These are phyloP conservation scores for Sigmodon hispidus DNA, from an alignment of 2,113 vertebrate species.

Conservation along the genomic window DNA sequence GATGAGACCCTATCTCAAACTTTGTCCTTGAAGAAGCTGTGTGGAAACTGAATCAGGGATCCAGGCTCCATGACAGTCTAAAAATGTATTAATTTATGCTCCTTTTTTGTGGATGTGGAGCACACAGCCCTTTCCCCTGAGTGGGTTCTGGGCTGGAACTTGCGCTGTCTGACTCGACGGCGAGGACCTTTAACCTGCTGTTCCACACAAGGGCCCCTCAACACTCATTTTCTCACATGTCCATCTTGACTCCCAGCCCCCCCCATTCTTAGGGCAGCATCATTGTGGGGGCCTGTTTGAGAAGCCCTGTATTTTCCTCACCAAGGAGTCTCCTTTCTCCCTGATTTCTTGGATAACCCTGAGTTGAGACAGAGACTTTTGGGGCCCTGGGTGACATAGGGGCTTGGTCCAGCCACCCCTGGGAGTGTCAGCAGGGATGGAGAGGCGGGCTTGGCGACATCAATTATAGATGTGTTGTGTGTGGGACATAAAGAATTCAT, in stretches of 20 bases:
- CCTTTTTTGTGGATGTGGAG: not conserved
- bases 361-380: not conserved
- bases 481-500: slow-evolving; percentile 76
- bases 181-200: too few relatives aligned
- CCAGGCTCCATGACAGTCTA: not conserved
- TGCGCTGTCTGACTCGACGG: not conserved
- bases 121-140: not conserved
- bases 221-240: not conserved
- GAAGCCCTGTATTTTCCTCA: not conserved
- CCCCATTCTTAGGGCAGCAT: not conserved
- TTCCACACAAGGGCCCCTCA: not conserved
- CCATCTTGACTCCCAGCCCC: too few relatives aligned
- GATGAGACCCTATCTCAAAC: not conserved
- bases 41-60: not conserved
- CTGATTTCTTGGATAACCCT: not conserved
- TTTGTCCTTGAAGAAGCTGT: not conserved
- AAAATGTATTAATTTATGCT: not conserved
- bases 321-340: not conserved
- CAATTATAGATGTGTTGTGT: slow-evolving; percentile 69
- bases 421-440: not conserved
- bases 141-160: not conserved
- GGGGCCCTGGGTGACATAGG: not conserved
- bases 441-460: not conserved
- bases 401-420: not conserved
- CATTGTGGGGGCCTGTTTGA: not conserved